Base-by-base conservation (phyloP, 2,797 vertebrate genomes). In the Epinephelus malabaricus region DNA sequence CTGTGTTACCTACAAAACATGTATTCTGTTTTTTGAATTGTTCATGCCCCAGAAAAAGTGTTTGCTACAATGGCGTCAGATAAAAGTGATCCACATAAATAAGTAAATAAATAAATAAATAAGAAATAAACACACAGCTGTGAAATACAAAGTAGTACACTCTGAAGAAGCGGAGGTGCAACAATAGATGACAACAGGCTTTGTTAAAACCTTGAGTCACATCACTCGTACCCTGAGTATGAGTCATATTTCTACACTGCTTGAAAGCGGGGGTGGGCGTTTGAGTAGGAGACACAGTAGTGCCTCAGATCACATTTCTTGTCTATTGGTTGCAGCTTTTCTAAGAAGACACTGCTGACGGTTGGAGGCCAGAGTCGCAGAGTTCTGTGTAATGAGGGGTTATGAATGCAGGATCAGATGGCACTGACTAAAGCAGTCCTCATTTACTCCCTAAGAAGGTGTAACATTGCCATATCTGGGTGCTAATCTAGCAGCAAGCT, bases 251-350 rank as follows among this genome's bases (percentile, higher is more conserved):
- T 82, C 49, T 72, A 56, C 55, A 53, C 51, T 15, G 58, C 71
- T 61, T 71, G 61, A 55, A 60, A 63, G 71, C 38, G 23, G 43
- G 5, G 71, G 72, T 12, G 51, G 80, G 70, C 56, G 86, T 68
- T 72, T 66, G 76, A 77, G 78, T 55, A 38, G 61, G 68, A 81
- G 49, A 82, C 62, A 49, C 46, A 76, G 50, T 23, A 70, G 77
- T 49, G 54, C 61, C 67, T 68, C 25, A 66, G 82, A 88, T 86
- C 80, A 84, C 54, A 79, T 84, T 86, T 89, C 78, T 67, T 59
- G 50, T 85, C 64, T 84, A 80, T 72, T 83, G 72, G 81, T 70
- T 82, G 81, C 55, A 80, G 78, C 64, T 82, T 84, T 86, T 86
- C 82, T 79, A 64, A 62, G 80, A 88, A 83, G 60, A 81, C 46